Evolutionary conservation across 2,888 invertebrate genomes (phyloP).

Genomic region (Hirtodrosophila confusa): DNA sequence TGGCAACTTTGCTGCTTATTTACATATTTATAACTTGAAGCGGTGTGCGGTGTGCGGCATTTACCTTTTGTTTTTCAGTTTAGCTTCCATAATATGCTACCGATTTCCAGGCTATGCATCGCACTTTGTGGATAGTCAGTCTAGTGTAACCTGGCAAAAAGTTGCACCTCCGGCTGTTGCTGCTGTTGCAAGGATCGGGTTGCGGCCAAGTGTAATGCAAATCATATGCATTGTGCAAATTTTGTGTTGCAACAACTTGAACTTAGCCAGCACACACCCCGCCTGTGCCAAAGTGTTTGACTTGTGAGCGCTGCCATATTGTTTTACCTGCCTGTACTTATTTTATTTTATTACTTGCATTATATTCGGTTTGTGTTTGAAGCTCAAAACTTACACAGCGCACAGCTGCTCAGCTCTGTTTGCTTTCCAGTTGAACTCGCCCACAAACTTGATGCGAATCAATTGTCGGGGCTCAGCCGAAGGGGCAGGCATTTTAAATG

Average conservation of each 20-base stretch:
- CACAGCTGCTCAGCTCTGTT: constrained; percentile 18
- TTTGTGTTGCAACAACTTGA: constrained; percentile 57
- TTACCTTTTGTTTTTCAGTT: constrained; percentile 58
- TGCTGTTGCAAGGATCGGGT: constrained; percentile 25
- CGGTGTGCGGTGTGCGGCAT: constrained; percentile 26
- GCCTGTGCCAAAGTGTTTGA: constrained; percentile 57
- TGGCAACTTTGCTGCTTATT: constrained; percentile 71
- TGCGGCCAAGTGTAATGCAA: constrained; percentile 60
- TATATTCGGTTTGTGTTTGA: constrained; percentile 54
- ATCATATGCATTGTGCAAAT: constrained; percentile 73
- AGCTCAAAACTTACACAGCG: constrained; percentile 16
- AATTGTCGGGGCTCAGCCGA: constrained; percentile 4
- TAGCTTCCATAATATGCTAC: constrained; percentile 58
- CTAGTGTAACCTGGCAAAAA: constrained; percentile 2
- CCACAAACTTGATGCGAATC: constrained; percentile 26
- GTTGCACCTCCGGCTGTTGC: constrained; percentile 20
- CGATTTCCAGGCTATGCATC: constrained; percentile 54
- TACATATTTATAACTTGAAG: constrained; percentile 72
- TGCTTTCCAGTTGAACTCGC: constrained; percentile 31
- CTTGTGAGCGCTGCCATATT: constrained; percentile 67
- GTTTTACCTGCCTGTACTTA: constrained; percentile 59
- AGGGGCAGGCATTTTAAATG: constrained; percentile 53
- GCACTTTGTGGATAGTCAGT: constrained; percentile 18
- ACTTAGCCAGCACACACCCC: constrained; percentile 19
- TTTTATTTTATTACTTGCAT: constrained; percentile 56